Percentiles rank a stretch among this genome's conserved stretches.
phyloP scores from a whole-genome alignment of 1,140 invertebrate genomes.

The Araneus ventricosus region DNA sequence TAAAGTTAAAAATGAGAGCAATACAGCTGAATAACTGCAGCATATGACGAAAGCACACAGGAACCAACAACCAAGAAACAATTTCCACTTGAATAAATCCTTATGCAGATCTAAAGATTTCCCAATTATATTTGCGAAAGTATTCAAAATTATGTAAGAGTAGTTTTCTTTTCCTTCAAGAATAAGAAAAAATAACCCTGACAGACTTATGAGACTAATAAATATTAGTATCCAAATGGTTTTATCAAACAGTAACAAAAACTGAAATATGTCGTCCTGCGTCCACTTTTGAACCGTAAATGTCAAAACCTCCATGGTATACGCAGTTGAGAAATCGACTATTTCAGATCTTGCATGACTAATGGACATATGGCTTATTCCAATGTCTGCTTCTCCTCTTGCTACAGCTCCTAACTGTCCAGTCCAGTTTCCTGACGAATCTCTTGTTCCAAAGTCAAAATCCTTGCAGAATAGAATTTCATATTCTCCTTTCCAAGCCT shows the following conservation, averaged over 20 bases:
- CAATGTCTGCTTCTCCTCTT: neutral
- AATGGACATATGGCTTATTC: neutral
- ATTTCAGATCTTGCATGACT: neutral
- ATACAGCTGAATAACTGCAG: neutral
- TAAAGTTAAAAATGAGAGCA: neutral
- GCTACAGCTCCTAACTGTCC: neutral
- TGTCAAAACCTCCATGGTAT: neutral
- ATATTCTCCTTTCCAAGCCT: neutral
- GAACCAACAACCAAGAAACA: neutral
- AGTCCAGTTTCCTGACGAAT: neutral
- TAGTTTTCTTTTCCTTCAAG: neutral
- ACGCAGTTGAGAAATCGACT: neutral
- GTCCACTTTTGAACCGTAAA: neutral
- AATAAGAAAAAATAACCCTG: neutral
- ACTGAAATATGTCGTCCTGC: neutral
- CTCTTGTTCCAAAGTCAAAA: neutral
- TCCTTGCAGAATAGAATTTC: neutral
- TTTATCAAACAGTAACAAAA: neutral
- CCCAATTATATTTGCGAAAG: neutral
- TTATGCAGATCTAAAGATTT: neutral
- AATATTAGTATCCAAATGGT: neutral
- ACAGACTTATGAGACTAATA: neutral
- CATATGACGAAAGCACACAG: neutral
- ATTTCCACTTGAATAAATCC: neutral
- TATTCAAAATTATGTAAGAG: neutral